Conservation (phyloP, 2,113 vertebrate genomes). For the Arizona elegans region DNA sequence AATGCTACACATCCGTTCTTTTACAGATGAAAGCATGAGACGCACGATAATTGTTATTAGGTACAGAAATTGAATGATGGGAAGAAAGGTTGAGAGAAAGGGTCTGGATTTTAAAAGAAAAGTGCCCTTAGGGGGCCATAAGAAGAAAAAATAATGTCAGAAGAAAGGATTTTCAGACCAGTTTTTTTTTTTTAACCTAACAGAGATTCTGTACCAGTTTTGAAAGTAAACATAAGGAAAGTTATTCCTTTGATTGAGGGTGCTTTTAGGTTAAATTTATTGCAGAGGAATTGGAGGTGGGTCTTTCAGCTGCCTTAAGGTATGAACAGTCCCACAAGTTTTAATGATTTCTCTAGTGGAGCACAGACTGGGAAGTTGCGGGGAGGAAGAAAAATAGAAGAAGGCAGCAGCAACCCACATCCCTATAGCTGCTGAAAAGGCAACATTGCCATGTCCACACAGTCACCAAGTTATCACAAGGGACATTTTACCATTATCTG, state of each 20-base stretch:
- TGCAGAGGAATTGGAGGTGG: background rate
- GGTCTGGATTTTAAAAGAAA: background rate
- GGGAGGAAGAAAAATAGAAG: background rate
- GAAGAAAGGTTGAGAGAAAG: background rate
- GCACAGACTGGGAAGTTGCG: background rate
- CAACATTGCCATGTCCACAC: background rate
- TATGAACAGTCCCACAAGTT: background rate
- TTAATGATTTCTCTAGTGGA: conserved; percentile 12
- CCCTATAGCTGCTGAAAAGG: background rate
- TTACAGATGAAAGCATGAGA: background rate
- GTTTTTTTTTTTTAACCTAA: background rate
- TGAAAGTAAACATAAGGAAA: background rate
- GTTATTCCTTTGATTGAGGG: background rate
- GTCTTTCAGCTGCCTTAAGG: background rate
- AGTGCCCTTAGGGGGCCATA: background rate
- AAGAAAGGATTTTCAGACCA: background rate
- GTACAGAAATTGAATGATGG: background rate
- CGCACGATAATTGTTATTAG: background rate
- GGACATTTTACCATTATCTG: background rate
- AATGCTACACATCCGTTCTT: background rate
- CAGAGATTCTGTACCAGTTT: background rate
- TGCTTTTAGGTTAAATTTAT: background rate
- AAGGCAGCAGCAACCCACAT: background rate
- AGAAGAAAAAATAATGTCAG: background rate
- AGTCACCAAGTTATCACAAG: background rate